Percentiles rank a stretch among this genome's conserved stretches.
Evolutionary conservation across 1,140 invertebrate genomes (phyloP).

Genomic region (Anastrepha obliqua): DNA sequence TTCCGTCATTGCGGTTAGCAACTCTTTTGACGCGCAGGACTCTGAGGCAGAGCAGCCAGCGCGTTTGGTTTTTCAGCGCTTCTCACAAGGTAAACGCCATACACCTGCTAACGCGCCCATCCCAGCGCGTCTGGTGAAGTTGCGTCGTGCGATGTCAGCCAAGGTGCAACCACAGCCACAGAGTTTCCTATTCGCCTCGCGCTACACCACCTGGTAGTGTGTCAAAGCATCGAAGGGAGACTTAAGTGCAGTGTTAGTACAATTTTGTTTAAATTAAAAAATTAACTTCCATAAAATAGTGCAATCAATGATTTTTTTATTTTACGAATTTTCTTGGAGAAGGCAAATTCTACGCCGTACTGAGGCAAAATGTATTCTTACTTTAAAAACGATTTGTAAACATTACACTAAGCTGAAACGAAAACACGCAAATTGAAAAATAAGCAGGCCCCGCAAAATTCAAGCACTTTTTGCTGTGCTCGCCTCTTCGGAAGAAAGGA

Average conservation of each 20-base stretch:
- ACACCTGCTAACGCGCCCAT: neutral
- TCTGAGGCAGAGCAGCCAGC: neutral
- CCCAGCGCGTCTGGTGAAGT: conserved; percentile 2
- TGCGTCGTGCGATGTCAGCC: neutral
- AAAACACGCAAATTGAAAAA: too few species aligned
- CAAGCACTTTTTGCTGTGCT: too few species aligned
- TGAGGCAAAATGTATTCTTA: too few species aligned
- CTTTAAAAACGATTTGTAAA: too few species aligned
- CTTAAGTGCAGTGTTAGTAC: neutral
- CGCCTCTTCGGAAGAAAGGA: too few species aligned
- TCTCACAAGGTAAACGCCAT: conserved; percentile 7
- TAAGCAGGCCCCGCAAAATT: too few species aligned
- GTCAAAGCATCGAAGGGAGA: neutral
- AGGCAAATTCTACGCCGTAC: too few species aligned
- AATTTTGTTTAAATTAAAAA: neutral
- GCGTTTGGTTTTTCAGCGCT: conserved; percentile 35
- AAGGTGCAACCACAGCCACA: conserved; percentile 37
- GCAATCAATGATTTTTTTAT: too few species aligned
- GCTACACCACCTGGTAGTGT: conserved; percentile 4
- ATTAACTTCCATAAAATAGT: too few species aligned
- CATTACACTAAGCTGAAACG: too few species aligned
- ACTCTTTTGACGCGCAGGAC: conserved; percentile 11
- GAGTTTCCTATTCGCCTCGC: neutral
- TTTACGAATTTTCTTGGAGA: too few species aligned
- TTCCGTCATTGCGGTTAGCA: conserved; percentile 39